Evolutionary conservation across 1,140 invertebrate species (phyloP).

Genomic region (Drosophila ogumai): DNA sequence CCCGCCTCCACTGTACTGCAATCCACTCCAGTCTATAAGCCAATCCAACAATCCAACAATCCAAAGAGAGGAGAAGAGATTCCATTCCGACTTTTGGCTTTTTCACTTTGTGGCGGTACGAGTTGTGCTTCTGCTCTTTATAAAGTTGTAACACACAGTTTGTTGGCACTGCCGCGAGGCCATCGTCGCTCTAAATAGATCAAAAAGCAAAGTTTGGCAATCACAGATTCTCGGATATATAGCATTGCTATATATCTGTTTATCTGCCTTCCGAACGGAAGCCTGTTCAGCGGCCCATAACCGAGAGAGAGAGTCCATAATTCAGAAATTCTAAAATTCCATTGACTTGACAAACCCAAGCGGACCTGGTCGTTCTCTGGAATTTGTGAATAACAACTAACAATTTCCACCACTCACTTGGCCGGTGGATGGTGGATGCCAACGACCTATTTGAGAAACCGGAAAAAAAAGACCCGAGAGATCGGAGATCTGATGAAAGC

Average conservation of each 20-base stretch:
- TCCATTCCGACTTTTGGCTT: conserved; percentile 36
- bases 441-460: conserved; percentile 30
- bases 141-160: conserved; percentile 38
- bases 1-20: conserved; percentile 2
- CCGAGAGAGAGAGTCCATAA: conserved; percentile 1
- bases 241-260: not conserved
- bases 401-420: conserved; percentile 6
- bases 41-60: conserved; percentile 1
- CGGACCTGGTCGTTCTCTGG: conserved; percentile 29
- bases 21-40: not conserved
- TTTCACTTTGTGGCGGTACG: conserved; percentile 20
- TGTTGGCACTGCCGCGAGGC: conserved; percentile 15
- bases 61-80: conserved; percentile 6
- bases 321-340: conserved; percentile 12
- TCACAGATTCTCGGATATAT: conserved; percentile 29
- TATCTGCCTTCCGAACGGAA: not conserved
- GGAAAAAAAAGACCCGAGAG: conserved; percentile 21
- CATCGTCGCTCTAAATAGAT: conserved; percentile 61
- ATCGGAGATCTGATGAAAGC: not conserved
- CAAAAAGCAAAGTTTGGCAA: conserved; percentile 60
- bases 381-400: conserved; percentile 36
- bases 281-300: conserved; percentile 45
- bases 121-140: conserved; percentile 12
- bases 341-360: conserved; percentile 15
- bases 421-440: conserved; percentile 16